A percentile compares a stretch with the other conserved stretches of the same genome.
Conservation (phyloP, 1,140 invertebrate genomes). For the Zaprionus taronus region DNA sequence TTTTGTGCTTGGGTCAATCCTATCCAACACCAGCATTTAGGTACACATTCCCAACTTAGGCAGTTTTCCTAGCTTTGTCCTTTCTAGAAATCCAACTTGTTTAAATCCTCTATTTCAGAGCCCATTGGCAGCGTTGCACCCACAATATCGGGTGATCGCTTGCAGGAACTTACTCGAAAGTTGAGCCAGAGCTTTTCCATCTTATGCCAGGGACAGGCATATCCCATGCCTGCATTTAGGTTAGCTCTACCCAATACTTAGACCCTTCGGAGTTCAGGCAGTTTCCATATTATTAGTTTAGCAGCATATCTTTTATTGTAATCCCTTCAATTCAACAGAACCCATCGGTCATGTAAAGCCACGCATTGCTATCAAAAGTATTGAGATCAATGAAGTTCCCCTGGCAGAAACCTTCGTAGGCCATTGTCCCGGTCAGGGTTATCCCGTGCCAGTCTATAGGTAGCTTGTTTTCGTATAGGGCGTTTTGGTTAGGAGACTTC, state of each 20-base stretch:
- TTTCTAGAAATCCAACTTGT: neutral
- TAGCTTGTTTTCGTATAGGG: constrained; percentile 70
- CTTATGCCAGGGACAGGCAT: constrained; percentile 87
- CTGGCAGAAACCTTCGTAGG: constrained; percentile 60
- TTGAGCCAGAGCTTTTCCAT: constrained; percentile 85
- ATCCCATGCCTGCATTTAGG: constrained; percentile 88
- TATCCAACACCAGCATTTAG: constrained; percentile 86
- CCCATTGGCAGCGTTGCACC: constrained; percentile 89
- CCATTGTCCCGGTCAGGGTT: constrained; percentile 89
- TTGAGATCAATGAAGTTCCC: constrained; percentile 69
- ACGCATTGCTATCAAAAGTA: constrained; percentile 70
- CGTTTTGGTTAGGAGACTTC: constrained; percentile 31
- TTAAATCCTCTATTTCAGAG: constrained; percentile 84
- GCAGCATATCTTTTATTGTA: neutral
- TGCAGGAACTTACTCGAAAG: constrained; percentile 85
- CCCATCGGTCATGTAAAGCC: constrained; percentile 77
- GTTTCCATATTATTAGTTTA: constrained; percentile 4
- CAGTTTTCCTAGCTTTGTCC: neutral
- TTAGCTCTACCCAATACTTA: constrained; percentile 66
- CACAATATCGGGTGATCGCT: constrained; percentile 86
- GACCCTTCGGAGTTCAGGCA: constrained; percentile 25
- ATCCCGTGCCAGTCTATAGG: constrained; percentile 89
- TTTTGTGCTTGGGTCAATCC: constrained; percentile 87
- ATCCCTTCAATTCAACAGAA: constrained; percentile 48
- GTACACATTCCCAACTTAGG: constrained; percentile 72